Base-by-base conservation (phyloP, 2,888 invertebrate genomes). In the Epinotia ramella region DNA sequence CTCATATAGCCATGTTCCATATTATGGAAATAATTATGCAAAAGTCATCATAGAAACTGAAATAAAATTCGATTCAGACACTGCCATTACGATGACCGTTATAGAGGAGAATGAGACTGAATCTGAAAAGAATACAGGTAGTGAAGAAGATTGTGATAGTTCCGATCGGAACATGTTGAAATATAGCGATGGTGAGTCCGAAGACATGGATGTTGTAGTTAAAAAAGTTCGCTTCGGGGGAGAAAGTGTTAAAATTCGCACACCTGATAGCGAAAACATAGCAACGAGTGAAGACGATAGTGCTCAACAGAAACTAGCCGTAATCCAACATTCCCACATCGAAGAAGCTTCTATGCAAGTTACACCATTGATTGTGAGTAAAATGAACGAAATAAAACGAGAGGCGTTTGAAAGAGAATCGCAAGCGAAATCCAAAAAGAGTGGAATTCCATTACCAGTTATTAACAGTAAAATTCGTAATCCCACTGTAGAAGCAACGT, bases 161-260 rank as follows among this genome's bases (percentile, higher is more conserved):
- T 84, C 91, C 12, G 94, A 94, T 80, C 84, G 90, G 67, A 91
- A 95, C 69, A 93, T 96, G 82, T 88, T 96, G 49, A 95, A 95
- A 82, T 95, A 96, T 71, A 93, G 96, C 71, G 95, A 96, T 57
- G 96, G 95, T 49, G 96, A 96, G 73, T 94, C 95, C 0, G 95
- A 96, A 73, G 96, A 96, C 78, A 94, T 91, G 12, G 95, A 95
- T 74, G 94, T 93, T 18, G 89, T 88, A 49, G 94, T 96, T 28
- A 96, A 97, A 85, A 95, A 97, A 83, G 98, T 98, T 11, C 96
- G 97, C 67, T 98, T 98, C 81, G 98, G 98, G 5, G 98, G 98
- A n/a, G 98, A 98, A 90, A 95, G 97, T 79, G 96, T 98, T 4
- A 98, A 98, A 93, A 95, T 98, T 89, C 93, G 98, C 78, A 98